Percentiles rank a stretch among this genome's conserved stretches.
Conservation (phyloP, 2,888 invertebrate species). For the Aplocera efformata region DNA sequence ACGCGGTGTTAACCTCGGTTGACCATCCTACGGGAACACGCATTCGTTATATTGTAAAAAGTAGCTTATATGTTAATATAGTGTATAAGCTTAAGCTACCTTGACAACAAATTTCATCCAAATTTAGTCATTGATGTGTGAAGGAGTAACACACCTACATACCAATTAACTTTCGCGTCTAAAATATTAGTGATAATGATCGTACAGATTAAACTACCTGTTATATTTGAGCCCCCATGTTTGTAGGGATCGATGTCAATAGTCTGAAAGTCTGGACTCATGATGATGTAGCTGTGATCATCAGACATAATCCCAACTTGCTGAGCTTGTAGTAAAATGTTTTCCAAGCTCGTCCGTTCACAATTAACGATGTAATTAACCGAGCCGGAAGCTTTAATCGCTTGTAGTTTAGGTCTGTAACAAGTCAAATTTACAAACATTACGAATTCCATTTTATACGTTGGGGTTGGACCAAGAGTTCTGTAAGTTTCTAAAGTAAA, state of each 20-base stretch:
- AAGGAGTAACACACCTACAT: too few relatives aligned
- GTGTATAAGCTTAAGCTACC: too few relatives aligned
- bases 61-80: too few relatives aligned
- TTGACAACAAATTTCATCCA: too few relatives aligned
- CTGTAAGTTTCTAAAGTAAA: too few relatives aligned
- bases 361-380: slow-evolving; percentile 89
- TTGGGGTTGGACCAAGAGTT: too few relatives aligned
- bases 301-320: slow-evolving; percentile 93
- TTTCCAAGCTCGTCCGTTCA: slow-evolving; percentile 68
- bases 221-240: slow-evolving; percentile 91
- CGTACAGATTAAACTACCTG: slow-evolving; percentile 70
- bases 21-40: too few relatives aligned
- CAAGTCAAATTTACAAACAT: not conserved
- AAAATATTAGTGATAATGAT: not conserved
- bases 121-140: too few relatives aligned
- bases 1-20: too few relatives aligned
- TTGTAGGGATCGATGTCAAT: slow-evolving; percentile 88
- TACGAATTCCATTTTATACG: too few relatives aligned
- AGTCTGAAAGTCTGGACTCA: slow-evolving; percentile 90
- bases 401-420: slow-evolving; percentile 82
- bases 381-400: slow-evolving; percentile 85
- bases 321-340: slow-evolving; percentile 83
- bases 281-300: slow-evolving; percentile 88
- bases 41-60: too few relatives aligned
- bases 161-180: too few relatives aligned